phyloP scores from a whole-genome alignment of 2,797 vertebrate species.

The Squalus acanthias region DNA sequence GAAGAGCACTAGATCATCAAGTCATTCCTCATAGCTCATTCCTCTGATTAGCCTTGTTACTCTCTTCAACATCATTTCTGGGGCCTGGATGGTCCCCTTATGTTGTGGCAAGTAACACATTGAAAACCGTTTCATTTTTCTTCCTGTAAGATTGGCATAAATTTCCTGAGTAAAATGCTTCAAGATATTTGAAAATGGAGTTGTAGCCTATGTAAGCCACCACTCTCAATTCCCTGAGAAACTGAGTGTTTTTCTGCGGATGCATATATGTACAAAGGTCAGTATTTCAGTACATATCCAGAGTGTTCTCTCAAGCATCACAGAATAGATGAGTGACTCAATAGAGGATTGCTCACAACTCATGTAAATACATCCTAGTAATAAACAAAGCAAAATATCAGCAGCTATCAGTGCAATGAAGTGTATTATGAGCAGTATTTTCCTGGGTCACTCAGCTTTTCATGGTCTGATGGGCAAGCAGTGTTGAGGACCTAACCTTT shows the following conservation, averaged over 20 bases:
- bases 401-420: neutral
- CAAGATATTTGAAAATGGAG: neutral
- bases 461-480: neutral
- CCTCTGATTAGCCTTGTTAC: neutral
- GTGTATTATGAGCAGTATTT: neutral
- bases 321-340: slow-evolving; percentile 10
- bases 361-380: slow-evolving; percentile 6
- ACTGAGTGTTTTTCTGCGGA: too few species aligned
- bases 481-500: neutral
- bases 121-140: neutral
- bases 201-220: neutral
- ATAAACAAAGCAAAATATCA: slow-evolving; percentile 27
- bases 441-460: slow-evolving; percentile 1
- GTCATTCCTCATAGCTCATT: neutral
- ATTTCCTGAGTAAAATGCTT: neutral
- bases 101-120: neutral
- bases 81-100: neutral
- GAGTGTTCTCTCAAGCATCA: neutral
- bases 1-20: neutral
- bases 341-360: neutral
- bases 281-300: neutral
- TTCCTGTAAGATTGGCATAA: neutral
- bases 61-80: neutral
- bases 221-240: neutral
- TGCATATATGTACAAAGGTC: neutral